These are phyloP conservation scores for Trachelus tabidus DNA, from an alignment of 2,888 invertebrate genomes.

Conservation along the genomic window DNA sequence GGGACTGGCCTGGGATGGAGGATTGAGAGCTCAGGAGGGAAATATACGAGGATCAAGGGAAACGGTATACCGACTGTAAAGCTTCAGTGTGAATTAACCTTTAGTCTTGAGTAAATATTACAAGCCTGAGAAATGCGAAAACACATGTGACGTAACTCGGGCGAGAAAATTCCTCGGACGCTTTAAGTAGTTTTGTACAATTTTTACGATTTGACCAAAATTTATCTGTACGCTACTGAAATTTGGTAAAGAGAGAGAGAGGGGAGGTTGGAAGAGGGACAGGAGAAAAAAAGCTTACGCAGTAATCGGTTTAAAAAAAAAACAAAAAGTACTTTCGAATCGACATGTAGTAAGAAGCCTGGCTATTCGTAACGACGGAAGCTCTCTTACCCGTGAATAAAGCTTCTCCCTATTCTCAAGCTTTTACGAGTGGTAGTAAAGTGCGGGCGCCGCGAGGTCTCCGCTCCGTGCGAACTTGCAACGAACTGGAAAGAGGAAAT, in stretches of 20 bases:
- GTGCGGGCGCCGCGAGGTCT: background rate
- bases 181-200: background rate
- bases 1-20: background rate
- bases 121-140: background rate
- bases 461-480: background rate
- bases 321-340: background rate
- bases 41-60: background rate
- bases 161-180: background rate
- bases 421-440: background rate
- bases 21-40: background rate
- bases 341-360: background rate
- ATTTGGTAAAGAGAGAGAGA: background rate
- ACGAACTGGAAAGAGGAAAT: background rate
- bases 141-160: background rate
- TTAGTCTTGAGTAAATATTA: background rate
- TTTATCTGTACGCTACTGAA: background rate
- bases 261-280: accelerated
- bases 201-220: background rate
- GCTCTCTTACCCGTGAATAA: background rate
- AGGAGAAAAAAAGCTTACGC: background rate
- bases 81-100: background rate
- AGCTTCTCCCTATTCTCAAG: background rate
- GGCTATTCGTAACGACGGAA: background rate
- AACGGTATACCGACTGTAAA: background rate
- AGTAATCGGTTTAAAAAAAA: background rate